Conservation (phyloP, 2,797 vertebrate species). For the Pygocentrus nattereri region DNA sequence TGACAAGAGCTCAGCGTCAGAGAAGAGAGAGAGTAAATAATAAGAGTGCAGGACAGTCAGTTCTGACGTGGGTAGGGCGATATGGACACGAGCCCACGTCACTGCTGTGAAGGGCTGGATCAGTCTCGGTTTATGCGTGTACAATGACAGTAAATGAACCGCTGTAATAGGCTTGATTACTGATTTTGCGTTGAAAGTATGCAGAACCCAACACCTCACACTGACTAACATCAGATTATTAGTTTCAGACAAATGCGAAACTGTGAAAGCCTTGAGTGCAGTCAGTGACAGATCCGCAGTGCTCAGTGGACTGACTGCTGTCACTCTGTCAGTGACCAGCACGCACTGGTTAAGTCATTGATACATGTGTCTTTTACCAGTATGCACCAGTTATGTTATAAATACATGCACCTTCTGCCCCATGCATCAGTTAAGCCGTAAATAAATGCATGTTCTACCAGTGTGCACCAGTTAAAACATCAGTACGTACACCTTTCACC, state of each 20-base stretch:
- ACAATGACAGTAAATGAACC: too few relatives aligned
- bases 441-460: background rate
- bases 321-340: background rate
- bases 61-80: background rate
- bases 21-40: slow-evolving; percentile 27
- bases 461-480: background rate
- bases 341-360: background rate
- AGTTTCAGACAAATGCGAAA: background rate
- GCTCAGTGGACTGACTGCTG: background rate
- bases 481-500: background rate
- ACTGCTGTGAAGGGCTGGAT: background rate
- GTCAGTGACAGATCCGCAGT: background rate
- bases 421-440: background rate
- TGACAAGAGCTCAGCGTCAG: slow-evolving; percentile 65
- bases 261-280: background rate
- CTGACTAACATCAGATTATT: background rate
- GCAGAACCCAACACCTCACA: background rate
- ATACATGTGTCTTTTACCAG: too few relatives aligned
- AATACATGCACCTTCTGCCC: background rate
- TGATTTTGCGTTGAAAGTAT: background rate
- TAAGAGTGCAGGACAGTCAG: background rate
- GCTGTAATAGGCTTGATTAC: too few relatives aligned
- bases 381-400: too few relatives aligned
- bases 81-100: background rate
- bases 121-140: too few relatives aligned